Evolutionary conservation across 2,797 vertebrate genomes (phyloP).

Genomic region (Pipistrellus pipistrellus): DNA sequence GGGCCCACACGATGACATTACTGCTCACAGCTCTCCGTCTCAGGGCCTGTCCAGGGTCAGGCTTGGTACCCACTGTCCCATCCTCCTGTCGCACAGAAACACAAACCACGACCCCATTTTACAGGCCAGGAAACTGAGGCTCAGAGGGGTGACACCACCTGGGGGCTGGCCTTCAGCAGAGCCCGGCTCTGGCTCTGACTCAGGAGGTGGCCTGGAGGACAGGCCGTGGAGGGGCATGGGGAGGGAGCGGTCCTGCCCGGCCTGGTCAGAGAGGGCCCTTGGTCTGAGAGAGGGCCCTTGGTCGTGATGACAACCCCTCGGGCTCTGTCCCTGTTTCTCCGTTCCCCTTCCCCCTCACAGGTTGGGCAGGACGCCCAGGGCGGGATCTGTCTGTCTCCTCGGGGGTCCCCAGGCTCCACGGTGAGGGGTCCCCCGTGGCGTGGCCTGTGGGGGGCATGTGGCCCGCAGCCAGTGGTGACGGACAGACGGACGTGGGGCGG

Average conservation of each 20-base stretch:
- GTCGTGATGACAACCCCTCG: fast-evolving
- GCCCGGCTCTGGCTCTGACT: not conserved
- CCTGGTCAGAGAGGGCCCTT: not conserved
- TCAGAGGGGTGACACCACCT: fast-evolving
- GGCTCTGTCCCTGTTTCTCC: not conserved
- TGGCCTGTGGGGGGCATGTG: fast-evolving
- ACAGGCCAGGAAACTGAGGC: not conserved
- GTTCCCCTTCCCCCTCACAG: fast-evolving
- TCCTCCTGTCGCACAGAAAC: fast-evolving
- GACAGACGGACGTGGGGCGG: fast-evolving
- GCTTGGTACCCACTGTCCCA: not conserved
- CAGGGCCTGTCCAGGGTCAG: fast-evolving
- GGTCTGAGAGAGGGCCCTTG: too few species aligned
- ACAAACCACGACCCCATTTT: fast-evolving
- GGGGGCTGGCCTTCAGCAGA: not conserved
- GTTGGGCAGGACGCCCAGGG: fast-evolving
- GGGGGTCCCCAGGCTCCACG: not conserved
- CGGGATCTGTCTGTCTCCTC: not conserved
- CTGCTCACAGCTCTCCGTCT: fast-evolving
- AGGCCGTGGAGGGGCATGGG: too few species aligned
- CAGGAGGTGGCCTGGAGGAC: not conserved
- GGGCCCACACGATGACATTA: fast-evolving
- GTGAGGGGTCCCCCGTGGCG: fast-evolving
- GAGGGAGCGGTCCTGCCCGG: not conserved
- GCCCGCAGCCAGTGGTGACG: not conserved